A percentile compares a stretch with the other conserved stretches of the same genome.
phyloP scores from a whole-genome alignment of 1,140 invertebrate genomes.

The Trachelipus rathkii region DNA sequence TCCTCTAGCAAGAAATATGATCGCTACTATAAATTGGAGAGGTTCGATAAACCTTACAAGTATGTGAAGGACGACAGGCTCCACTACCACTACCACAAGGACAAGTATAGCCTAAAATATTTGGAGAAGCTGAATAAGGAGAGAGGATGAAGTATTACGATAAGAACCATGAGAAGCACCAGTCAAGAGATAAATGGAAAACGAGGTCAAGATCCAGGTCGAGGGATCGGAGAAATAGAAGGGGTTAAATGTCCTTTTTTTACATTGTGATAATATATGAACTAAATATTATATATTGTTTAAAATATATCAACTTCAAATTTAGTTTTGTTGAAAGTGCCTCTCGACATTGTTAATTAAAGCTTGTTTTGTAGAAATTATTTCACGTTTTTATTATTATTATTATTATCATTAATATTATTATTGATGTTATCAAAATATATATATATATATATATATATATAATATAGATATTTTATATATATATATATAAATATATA shows the following conservation, averaged over 20 bases:
- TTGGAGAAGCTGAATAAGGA: constrained; percentile 14
- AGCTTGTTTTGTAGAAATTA: too few relatives aligned
- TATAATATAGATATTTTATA: too few relatives aligned
- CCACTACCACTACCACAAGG: constrained; percentile 14
- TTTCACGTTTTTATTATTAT: too few relatives aligned
- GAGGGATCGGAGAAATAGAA: constrained; percentile 2
- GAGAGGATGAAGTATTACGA: constrained; percentile 29
- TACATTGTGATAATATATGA: too few relatives aligned
- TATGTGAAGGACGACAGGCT: constrained; percentile 1
- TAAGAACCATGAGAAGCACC: constrained; percentile 26
- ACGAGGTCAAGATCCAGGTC: constrained; percentile 26
- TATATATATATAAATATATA: too few relatives aligned
- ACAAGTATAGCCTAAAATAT: constrained; percentile 18
- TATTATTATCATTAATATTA: too few relatives aligned
- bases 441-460: too few relatives aligned
- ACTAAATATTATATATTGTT: too few relatives aligned
- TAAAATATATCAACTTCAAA: too few relatives aligned
- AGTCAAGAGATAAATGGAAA: constrained; percentile 27
- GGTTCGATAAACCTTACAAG: constrained; percentile 18
- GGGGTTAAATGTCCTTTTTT: not conserved
- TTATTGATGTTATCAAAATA: too few relatives aligned
- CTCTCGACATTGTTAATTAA: too few relatives aligned
- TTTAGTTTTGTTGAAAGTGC: too few relatives aligned
- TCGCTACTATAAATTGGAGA: constrained; percentile 21
- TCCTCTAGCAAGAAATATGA: not conserved